Conservation (phyloP, 2,113 vertebrate genomes). For the Lagopus muta region DNA sequence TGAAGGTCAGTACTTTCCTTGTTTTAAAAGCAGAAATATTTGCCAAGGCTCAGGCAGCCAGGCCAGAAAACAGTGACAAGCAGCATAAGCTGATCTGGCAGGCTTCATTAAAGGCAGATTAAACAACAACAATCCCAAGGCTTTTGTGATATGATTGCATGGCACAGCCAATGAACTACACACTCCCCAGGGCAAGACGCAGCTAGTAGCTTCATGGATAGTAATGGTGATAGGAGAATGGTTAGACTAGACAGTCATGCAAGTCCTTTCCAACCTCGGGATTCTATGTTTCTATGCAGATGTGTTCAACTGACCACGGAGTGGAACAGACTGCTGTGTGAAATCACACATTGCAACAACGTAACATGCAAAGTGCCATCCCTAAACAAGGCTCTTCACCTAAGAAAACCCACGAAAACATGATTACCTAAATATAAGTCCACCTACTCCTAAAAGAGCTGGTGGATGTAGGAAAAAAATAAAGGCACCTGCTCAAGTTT, state of each 20-base stretch:
- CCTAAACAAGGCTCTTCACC: conserved; percentile 19
- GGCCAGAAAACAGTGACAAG: conserved; percentile 56
- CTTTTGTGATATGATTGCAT: conserved; percentile 61
- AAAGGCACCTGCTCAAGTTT: background rate
- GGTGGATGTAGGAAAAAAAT: background rate
- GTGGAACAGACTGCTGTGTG: background rate
- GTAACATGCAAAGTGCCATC: background rate
- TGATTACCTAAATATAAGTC: background rate
- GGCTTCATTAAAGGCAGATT: conserved; percentile 59
- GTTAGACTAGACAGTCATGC: too few species aligned
- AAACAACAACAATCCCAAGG: conserved; percentile 54
- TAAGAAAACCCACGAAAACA: background rate
- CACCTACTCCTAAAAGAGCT: background rate
- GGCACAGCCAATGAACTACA: conserved; percentile 42
- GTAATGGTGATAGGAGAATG: too few species aligned
- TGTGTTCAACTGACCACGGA: conserved; percentile 21
- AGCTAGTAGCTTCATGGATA: background rate
- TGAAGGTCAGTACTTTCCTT: background rate
- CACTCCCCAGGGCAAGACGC: conserved; percentile 25
- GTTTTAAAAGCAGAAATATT: conserved; percentile 18
- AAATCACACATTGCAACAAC: background rate
- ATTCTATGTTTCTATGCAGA: background rate
- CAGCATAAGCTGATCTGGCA: conserved; percentile 38
- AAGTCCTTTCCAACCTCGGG: too few species aligned
- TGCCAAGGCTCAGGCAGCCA: conserved; percentile 15